Conservation (phyloP, 2,113 vertebrate species). For the Sinocyclocheilus grahami region DNA sequence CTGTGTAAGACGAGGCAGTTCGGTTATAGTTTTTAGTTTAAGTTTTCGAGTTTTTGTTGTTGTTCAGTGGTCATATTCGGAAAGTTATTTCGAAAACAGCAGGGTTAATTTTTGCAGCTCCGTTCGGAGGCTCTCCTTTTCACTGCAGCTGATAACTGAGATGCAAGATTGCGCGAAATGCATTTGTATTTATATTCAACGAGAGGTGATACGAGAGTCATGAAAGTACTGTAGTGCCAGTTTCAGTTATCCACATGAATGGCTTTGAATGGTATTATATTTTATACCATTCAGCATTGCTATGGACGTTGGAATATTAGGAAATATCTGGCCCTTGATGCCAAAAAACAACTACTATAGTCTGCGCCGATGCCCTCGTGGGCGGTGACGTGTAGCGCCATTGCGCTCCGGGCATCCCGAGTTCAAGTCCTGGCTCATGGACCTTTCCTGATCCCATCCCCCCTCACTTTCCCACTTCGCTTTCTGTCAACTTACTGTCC, state of each 20-base stretch:
- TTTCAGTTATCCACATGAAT: neutral
- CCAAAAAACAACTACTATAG: too few species aligned
- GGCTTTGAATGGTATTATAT: neutral
- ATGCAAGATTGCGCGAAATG: neutral
- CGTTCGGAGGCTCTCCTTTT: neutral
- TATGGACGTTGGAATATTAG: neutral
- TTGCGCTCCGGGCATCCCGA: too few species aligned
- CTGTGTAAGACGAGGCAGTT: too few species aligned
- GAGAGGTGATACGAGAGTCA: neutral
- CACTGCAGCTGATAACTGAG: neutral
- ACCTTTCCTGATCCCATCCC: too few species aligned
- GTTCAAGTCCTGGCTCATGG: too few species aligned
- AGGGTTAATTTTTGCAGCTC: neutral
- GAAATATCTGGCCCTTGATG: neutral
- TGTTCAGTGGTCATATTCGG: neutral
- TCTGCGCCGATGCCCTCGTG: too few species aligned
- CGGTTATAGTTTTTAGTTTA: too few species aligned
- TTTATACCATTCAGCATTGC: neutral
- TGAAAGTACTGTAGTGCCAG: neutral
- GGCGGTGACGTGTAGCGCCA: too few species aligned
- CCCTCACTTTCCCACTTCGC: too few species aligned
- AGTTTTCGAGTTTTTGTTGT: too few species aligned
- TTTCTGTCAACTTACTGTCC: too few species aligned
- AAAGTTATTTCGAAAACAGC: neutral
- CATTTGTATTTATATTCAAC: neutral